Conservation (phyloP, 2,113 vertebrate genomes). For the Microcebus jonahi region DNA sequence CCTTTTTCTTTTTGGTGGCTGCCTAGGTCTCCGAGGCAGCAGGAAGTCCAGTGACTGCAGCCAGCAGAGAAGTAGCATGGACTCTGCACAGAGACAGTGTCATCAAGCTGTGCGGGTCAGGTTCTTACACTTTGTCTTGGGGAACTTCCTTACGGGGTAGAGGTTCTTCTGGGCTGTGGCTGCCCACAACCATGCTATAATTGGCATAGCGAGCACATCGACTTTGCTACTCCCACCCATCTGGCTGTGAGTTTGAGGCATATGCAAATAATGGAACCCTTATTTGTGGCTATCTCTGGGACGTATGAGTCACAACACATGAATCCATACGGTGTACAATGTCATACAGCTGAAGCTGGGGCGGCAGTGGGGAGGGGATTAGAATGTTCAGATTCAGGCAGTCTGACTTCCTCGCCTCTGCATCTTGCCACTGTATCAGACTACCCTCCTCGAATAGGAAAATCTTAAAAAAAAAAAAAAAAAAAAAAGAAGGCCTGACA, state of each 20-base stretch:
- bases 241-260: conserved; percentile 40
- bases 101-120: background rate
- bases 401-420: background rate
- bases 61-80: background rate
- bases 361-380: background rate
- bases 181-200: conserved; percentile 40
- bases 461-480: background rate
- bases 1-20: background rate
- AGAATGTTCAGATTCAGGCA: background rate
- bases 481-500: background rate
- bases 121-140: background rate
- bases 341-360: background rate
- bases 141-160: background rate
- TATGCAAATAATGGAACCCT: conserved; percentile 51
- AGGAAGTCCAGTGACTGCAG: background rate
- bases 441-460: background rate
- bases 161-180: background rate
- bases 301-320: conserved; percentile 49
- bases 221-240: conserved; percentile 32
- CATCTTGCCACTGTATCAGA: background rate
- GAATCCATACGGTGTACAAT: background rate
- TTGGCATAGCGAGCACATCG: background rate
- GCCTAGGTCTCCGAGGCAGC: background rate
- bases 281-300: conserved; percentile 53
- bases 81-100: background rate